Evolutionary conservation across 2,113 vertebrate genomes (phyloP), one percentile per base, ranked within the genome.

Genomic region (Hoplias malabaricus): DNA sequence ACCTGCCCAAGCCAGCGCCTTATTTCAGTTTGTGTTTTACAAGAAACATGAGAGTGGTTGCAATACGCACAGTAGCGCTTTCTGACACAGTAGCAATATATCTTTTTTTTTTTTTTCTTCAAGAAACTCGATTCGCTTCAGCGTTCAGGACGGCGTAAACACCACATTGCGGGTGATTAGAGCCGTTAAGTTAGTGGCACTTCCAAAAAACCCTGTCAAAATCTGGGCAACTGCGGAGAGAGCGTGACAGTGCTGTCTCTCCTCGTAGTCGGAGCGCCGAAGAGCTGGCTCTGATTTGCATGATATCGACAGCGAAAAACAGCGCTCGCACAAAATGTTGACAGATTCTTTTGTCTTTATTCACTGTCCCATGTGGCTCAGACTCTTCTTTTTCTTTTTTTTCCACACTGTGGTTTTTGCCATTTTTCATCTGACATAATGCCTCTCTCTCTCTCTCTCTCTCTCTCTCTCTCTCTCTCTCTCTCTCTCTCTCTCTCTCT

Each of bases 171-270:
- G 80, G 82, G 89, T 91, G 91, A 92, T 93, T 92, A 93, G 92
- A 91, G 88, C 89, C 69, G 89, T 92, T 91, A 91, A 91, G 90
- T 91, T 92, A 87, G 85, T 86, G 83, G 88, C 91, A 89, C 90
- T 88, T 93, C 88, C 89, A 92, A 92, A 71, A 70, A 92, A 92
- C 91, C 90, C 89, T 93, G 92, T 93, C 92, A 92, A 89, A 91
- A 81, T 92, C 89, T 84, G 85, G 86, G 89, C 88, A 87, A 92
- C 88, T 78, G 87, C 86, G 87, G 90, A 83, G 73, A 90, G 89
- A 90, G 87, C 85, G 86, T 92, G 91, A 92, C 92, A 93, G 90
- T 85, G 83, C 87, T 89, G 90, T 92, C 90, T 92, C 80, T 83
- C 85, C 90, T 93, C 87, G 82, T 90, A 91, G 88, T 88, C 81